These are phyloP conservation scores for Drosophila mayri DNA, from an alignment of 1,140 invertebrate genomes.

Conservation along the genomic window DNA sequence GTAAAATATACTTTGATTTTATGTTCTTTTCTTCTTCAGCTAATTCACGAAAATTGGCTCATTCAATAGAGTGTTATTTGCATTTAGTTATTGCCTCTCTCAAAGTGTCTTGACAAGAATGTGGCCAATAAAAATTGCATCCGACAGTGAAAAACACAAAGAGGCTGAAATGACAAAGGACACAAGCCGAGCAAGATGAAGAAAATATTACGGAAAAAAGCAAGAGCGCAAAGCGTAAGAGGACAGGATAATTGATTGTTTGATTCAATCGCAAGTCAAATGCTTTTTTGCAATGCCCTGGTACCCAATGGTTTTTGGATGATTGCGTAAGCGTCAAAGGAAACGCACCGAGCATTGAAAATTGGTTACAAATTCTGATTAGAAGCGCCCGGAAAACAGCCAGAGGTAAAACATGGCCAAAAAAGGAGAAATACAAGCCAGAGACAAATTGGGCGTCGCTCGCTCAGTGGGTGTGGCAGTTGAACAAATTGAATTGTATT, in stretches of 20 bases:
- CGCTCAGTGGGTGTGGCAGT: constrained; percentile 63
- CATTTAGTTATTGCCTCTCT: constrained; percentile 26
- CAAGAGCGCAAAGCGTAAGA: constrained; percentile 13
- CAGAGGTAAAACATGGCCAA: constrained; percentile 51
- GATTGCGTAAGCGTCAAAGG: constrained; percentile 78
- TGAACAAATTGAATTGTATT: constrained; percentile 80
- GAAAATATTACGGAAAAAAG: constrained; percentile 32
- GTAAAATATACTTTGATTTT: neutral
- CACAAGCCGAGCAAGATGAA: constrained; percentile 15
- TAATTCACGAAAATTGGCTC: constrained; percentile 16
- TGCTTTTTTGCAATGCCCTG: constrained; percentile 52
- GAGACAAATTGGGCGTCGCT: constrained; percentile 36
- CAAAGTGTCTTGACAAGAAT: constrained; percentile 55
- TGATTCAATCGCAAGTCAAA: constrained; percentile 82
- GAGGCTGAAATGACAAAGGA: constrained; percentile 19
- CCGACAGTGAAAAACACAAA: constrained; percentile 27
- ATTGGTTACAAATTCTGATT: constrained; percentile 83
- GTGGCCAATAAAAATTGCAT: constrained; percentile 73
- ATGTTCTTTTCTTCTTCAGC: neutral
- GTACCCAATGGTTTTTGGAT: constrained; percentile 45
- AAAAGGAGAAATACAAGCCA: constrained; percentile 28
- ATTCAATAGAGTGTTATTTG: constrained; percentile 29
- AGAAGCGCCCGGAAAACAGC: constrained; percentile 70
- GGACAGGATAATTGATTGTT: constrained; percentile 83
- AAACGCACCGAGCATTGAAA: constrained; percentile 73